Evolutionary conservation across 2,888 invertebrate species (phyloP), one percentile per base, ranked within the genome.

Genomic region (Mesoligia furuncula): DNA sequence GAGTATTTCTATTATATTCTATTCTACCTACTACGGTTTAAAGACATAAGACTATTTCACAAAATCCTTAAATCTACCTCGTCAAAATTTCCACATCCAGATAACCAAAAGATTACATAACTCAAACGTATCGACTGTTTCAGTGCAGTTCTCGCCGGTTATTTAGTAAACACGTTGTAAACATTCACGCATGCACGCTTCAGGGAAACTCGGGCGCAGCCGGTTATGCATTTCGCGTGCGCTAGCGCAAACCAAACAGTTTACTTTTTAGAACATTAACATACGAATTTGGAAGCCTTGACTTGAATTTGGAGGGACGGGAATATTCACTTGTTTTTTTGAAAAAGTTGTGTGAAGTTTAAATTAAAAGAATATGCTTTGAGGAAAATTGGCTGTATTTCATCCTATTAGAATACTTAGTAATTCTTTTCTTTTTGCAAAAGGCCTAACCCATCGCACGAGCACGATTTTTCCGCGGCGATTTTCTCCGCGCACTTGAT

Each of bases 131-230:
- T 72, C 67, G 69, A 74, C 54, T 83, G 75, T 85, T 85, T 72
- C 73, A 82, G 75, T 85, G 65, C 81, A 78, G 48, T 75, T 59
- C 68, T 81, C 39, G 24, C 0, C 45, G 73, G 45, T 57, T 84
- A 82, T 84, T 84, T 84, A 84, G 67, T 62, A 76, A 84, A 85
- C 57, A 85, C 51, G 61, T 66, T 69, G 82, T 75, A 85, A 84
- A 78, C 75, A 79, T 82, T 85, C 75, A 84, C 84, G 84, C 84
- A 85, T 82, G 85, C 84, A 59, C 82, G 79, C 62, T 85, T 85
- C 85, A 73, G 71, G 73, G 84, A 84, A 84, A 84, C 79, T 85
- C 82, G 59, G 69, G 74, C 73, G 73, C 70, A 59, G 31, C 42
- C 72, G 61, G 75, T 87, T 79, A 81, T 81, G 79, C 66, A 68